Evolutionary conservation across 2,888 invertebrate genomes (phyloP), one percentile per base, ranked within the genome.

Genomic region (Acronicta leporina): DNA sequence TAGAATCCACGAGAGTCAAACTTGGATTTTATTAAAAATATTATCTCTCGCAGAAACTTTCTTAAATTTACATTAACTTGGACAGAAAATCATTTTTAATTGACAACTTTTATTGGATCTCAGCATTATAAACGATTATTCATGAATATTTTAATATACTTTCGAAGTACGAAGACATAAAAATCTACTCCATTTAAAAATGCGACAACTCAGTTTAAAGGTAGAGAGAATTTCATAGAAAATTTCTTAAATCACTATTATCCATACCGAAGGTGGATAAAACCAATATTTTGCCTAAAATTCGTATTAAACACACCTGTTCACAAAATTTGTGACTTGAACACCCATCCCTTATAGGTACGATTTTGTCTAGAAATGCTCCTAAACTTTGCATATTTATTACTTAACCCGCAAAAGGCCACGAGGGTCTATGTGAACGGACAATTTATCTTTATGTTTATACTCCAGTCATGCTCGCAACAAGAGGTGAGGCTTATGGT

Each of bases 361-460:
- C 84, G 86, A 85, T 88, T 89, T 89, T 87, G 87, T 90, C 88
- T 88, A 84, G 86, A 87, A 86, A 87, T 87, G 84, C 82, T 85
- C 79, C 82, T 86, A 86, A 91, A 92, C 86, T 91, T 90, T 88
- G 89, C 90, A 90, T 90, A 90, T 90, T 91, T 90, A 91, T 90
- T 85, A 83, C 83, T 84, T 81, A 90, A 89, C 87, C 87, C 80
- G 67, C 73, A 68, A 71, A 75, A 69, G 78, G 80, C 77, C 75
- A 76, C 79, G 68, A 56, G 76, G 80, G 82, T 79, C 79, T 76
- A 73, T 73, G 78, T 67, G 77, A 72, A 76, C 85, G 71, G 67
- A 76, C 77, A 63, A 81, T 82, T 80, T 83, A 81, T 84, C 84
- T 81, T 75, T 74, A 72, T 73, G 73, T 79, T 70, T 73, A 73